phyloP scores from a whole-genome alignment of 2,113 vertebrate genomes.

The Corvus hawaiiensis region DNA sequence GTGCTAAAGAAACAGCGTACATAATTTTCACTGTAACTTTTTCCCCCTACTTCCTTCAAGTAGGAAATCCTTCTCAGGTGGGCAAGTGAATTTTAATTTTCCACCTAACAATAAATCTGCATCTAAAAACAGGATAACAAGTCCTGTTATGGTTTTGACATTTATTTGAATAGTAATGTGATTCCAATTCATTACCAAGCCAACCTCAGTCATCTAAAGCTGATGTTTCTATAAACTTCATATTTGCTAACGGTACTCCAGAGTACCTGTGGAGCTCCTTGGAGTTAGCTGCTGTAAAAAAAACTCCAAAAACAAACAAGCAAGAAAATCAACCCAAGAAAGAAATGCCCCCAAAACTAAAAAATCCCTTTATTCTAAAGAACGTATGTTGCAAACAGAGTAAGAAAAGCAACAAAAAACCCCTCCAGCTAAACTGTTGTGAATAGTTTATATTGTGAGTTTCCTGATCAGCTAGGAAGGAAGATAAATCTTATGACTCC shows the following conservation, averaged over 20 bases:
- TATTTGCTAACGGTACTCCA: background rate
- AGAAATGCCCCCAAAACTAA: background rate
- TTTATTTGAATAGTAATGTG: background rate
- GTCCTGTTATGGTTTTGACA: background rate
- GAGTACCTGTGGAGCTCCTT: background rate
- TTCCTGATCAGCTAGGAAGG: background rate
- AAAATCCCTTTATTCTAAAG: background rate
- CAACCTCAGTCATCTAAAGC: background rate
- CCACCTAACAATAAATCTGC: background rate
- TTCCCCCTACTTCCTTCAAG: background rate
- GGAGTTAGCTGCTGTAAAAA: background rate
- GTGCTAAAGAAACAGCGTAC: background rate
- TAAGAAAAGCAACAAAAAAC: background rate
- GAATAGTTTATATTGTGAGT: background rate
- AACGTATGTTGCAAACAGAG: background rate
- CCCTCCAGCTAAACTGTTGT: background rate
- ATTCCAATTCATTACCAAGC: background rate
- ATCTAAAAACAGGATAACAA: background rate
- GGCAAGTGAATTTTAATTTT: background rate
- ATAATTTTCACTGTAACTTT: background rate
- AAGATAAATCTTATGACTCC: background rate
- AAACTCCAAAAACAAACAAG: background rate
- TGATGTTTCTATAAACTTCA: accelerated
- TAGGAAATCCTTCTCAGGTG: background rate
- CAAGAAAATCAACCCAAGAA: accelerated